phyloP scores from a whole-genome alignment of 2,888 invertebrate genomes.

The Priocnemis perturbator region DNA sequence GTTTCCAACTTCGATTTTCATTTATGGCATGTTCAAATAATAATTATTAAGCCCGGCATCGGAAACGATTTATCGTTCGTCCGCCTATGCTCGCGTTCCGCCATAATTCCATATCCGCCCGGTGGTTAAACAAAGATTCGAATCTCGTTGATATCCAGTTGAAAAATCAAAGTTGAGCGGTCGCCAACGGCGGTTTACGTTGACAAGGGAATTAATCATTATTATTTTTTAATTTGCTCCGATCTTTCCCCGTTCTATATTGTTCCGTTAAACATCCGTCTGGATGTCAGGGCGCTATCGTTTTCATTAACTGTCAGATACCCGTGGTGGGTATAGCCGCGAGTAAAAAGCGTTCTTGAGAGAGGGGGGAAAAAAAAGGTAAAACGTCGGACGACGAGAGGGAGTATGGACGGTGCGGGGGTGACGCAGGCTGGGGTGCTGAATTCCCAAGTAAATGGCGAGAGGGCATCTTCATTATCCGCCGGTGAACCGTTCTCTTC shows the following conservation, averaged over 20 bases:
- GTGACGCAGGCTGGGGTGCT: neutral
- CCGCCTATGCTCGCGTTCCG: too few species aligned
- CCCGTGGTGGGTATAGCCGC: slow-evolving; percentile 8
- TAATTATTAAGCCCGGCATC: too few species aligned
- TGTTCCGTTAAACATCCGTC: neutral
- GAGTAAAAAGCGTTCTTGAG: slow-evolving; percentile 21
- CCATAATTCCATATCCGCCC: too few species aligned
- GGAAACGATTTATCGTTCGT: too few species aligned
- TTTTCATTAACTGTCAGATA: slow-evolving; percentile 26
- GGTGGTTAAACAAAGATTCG: too few species aligned
- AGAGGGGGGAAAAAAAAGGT: slow-evolving; percentile 9
- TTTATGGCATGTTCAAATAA: too few species aligned
- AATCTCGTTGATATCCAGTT: neutral
- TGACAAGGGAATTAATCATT: slow-evolving; percentile 19
- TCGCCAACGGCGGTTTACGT: neutral
- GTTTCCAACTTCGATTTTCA: too few species aligned
- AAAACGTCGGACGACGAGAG: slow-evolving; percentile 1
- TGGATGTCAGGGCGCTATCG: slow-evolving; percentile 15
- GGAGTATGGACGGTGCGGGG: neutral
- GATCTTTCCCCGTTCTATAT: neutral
- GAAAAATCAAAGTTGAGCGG: neutral
- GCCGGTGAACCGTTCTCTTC: slow-evolving; percentile 13
- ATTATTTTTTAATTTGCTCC: slow-evolving; percentile 32
- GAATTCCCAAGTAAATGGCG: slow-evolving; percentile 32
- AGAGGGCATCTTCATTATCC: slow-evolving; percentile 38